Conservation (phyloP, 2,797 vertebrate genomes). For the Thaleichthys pacificus region DNA sequence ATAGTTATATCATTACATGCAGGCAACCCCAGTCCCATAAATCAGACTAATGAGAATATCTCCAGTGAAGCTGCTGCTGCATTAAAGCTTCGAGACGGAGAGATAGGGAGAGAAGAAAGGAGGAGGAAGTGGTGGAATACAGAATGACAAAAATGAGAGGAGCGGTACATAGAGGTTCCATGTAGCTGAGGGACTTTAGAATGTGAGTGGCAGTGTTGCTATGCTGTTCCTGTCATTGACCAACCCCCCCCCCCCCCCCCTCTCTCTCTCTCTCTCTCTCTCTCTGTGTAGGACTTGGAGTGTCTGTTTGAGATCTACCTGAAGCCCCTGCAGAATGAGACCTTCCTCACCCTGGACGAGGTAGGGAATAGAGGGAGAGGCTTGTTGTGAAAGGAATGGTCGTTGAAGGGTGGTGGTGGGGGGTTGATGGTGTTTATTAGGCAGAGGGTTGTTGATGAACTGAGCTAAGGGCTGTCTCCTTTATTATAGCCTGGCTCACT, state of each 20-base stretch:
- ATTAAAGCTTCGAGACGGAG: slow-evolving; percentile 16
- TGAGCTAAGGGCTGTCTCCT: slow-evolving; percentile 34
- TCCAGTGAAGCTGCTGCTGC: slow-evolving; percentile 51
- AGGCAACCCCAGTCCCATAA: slow-evolving; percentile 51
- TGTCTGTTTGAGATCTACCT: slow-evolving; percentile 94
- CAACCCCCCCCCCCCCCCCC: slow-evolving; percentile 26
- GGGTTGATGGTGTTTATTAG: slow-evolving; percentile 52
- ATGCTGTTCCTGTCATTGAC: slow-evolving; percentile 32
- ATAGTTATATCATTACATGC: slow-evolving; percentile 7
- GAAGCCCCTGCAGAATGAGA: slow-evolving; percentile 93
- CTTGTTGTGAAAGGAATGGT: background rate
- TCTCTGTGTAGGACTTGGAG: slow-evolving; percentile 82
- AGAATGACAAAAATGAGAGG: slow-evolving; percentile 37
- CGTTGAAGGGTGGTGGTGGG: background rate
- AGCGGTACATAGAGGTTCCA: slow-evolving; percentile 1
- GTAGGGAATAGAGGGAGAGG: slow-evolving; percentile 62
- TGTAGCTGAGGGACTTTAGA: background rate
- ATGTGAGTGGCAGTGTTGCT: background rate
- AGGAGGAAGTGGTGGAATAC: background rate
- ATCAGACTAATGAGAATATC: slow-evolving; percentile 77
- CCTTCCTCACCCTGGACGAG: slow-evolving; percentile 94
- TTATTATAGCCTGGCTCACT: slow-evolving; percentile 44
- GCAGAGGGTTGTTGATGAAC: slow-evolving; percentile 40
- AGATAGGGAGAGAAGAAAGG: slow-evolving; percentile 24
- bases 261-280: slow-evolving; percentile 18